Base-by-base conservation (phyloP, 2,113 vertebrate species). In the Pseudonaja textilis region DNA sequence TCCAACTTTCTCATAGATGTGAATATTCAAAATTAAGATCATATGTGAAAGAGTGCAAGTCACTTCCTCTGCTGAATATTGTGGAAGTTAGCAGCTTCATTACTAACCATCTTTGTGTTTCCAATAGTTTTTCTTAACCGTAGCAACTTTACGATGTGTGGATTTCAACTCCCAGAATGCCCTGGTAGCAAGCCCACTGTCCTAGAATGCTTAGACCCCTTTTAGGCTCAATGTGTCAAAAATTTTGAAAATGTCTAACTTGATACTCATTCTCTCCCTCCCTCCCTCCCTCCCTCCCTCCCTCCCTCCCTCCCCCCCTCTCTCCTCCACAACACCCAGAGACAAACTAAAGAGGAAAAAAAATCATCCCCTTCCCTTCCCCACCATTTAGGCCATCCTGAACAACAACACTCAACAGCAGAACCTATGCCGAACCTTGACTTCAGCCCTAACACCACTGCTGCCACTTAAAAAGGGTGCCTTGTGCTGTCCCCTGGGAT, bases 21-120 rank as follows among this genome's bases (percentile, higher is more conserved):
- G 34, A 52, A 88, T 64, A 34, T 92, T 93, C 26, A 91, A 96
- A 91, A 81, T 86, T 92, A 25, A 90, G 93, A 42, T 64, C 29
- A 39, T 61, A 55, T 94, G 22, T 39, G 3, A n/a, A 81, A 81
- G 85, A 47, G 29, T 93, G 20, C 81, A 93, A 95, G 87, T 85
- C 1, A 93, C 81, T 94, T 94, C 81, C 87, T 94, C 91, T 10
- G 0, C 91, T 57, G 47, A 12, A 16, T 91, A 18, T 90, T 91
- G 93, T 90, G 54, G n/a, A 87, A 87, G 2, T 56, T 90, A 90
- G 34, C 9, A 23, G 25, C 2, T 86, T 87, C 57, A 18, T 85
- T 29, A 23, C 20, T 22, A 57, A 39, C 29, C 29, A 69, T 18
- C 29, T 69, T 69, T 5, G 26, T 85, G 29, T 50, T 61, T 54